Conservation (phyloP, 30 jellyfish, hydroid and myxozoan genomes). For the Hydractinia symbiolongicarpus region DNA sequence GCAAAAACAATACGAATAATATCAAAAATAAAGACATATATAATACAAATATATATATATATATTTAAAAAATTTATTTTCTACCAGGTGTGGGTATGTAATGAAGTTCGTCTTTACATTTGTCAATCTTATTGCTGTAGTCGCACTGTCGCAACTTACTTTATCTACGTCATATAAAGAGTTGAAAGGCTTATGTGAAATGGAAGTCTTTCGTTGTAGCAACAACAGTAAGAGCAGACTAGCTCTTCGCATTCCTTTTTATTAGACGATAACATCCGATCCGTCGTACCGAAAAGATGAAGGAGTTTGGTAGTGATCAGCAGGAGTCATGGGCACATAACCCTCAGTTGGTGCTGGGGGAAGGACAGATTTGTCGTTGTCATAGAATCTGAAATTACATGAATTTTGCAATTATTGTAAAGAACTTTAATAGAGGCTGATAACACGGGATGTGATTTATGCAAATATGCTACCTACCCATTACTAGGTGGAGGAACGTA, state of each 20-base stretch:
- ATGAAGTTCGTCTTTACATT: too few relatives aligned
- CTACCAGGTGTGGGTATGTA: too few relatives aligned
- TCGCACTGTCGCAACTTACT: too few relatives aligned
- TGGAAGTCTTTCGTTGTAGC: too few relatives aligned
- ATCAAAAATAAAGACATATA: too few relatives aligned
- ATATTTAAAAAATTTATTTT: too few relatives aligned
- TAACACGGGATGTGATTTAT: not conserved
- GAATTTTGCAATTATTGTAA: not conserved
- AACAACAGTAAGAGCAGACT: too few relatives aligned
- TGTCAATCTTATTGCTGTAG: too few relatives aligned
- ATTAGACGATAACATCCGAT: not conserved
- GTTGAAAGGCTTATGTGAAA: too few relatives aligned
- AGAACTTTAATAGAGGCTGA: not conserved
- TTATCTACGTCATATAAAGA: too few relatives aligned
- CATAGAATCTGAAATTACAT: not conserved
- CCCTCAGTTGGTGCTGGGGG: not conserved
- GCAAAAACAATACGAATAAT: too few relatives aligned
- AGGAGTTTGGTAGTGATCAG: constrained; percentile 17
- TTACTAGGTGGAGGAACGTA: not conserved
- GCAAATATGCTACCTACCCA: constrained; percentile 8
- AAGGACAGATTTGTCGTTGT: not conserved
- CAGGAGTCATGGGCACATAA: constrained; percentile 25
- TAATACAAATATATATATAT: too few relatives aligned
- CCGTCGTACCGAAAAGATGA: not conserved
- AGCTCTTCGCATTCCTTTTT: not conserved